Evolutionary conservation across 2,797 vertebrate genomes (phyloP).

Genomic region (Eptatretus atami): DNA sequence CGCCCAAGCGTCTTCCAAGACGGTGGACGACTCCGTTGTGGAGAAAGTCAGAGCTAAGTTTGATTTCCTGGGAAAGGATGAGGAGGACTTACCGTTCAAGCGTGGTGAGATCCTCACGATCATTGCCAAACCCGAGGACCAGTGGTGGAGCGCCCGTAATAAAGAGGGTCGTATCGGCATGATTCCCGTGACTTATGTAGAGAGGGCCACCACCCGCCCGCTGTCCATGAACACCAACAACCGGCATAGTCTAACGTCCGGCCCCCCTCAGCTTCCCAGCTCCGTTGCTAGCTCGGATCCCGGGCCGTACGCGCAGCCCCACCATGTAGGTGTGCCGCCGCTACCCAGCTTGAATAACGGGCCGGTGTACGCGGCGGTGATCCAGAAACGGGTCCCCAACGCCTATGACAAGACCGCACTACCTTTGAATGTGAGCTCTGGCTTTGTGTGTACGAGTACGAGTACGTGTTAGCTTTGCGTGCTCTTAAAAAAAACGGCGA

Average conservation of each 20-base stretch:
- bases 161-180: constrained; percentile 73
- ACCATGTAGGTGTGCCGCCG: constrained; percentile 21
- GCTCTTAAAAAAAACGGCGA: too few species aligned
- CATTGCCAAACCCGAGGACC: constrained; percentile 86
- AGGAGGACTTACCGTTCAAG: constrained; percentile 86
- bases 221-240: constrained; percentile 21
- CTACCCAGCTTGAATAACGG: constrained; percentile 71
- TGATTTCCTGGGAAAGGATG: constrained; percentile 76
- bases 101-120: constrained; percentile 72
- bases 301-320: constrained; percentile 29
- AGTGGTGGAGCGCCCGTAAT: constrained; percentile 96
- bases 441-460: constrained; percentile 6
- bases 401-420: constrained; percentile 94
- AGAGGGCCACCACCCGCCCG: constrained; percentile 23
- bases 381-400: constrained; percentile 88
- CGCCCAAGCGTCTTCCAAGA: background rate
- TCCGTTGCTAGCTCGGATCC: constrained; percentile 29
- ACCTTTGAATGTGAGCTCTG: constrained; percentile 45
- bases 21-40: constrained; percentile 33
- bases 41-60: constrained; percentile 93
- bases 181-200: constrained; percentile 93
- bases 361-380: constrained; percentile 73
- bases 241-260: constrained; percentile 83
- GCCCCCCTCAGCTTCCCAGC: constrained; percentile 63
- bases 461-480: too few species aligned